phyloP scores from a whole-genome alignment of 92 coral and sea anemone genomes.

The Pocillopora grandis region DNA sequence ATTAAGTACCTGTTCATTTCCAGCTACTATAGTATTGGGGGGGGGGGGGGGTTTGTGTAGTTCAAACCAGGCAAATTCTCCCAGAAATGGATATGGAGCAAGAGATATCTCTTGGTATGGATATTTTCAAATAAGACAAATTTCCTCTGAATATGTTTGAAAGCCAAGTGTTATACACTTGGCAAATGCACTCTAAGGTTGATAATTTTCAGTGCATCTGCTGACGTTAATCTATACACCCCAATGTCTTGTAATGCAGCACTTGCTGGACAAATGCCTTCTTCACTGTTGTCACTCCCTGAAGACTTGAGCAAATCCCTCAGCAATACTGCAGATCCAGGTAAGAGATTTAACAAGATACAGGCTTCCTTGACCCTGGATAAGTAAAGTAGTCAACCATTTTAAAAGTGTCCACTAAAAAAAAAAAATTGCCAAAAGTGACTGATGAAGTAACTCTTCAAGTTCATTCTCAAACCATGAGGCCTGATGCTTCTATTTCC shows the following conservation, averaged over 20 bases:
- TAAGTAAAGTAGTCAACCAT: background rate
- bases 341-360: constrained; percentile 79
- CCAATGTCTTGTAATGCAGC: constrained; percentile 86
- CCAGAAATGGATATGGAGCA: no score
- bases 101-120: background rate
- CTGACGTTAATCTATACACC: constrained; percentile 78
- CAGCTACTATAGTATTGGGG: no score
- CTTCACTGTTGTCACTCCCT: constrained; percentile 32
- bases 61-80: no score
- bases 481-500: no score
- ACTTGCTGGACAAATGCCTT: constrained; percentile 54
- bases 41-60: no score
- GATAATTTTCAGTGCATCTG: constrained; percentile 77
- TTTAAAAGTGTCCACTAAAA: background rate
- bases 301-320: constrained; percentile 73
- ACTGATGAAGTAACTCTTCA: no score
- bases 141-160: background rate
- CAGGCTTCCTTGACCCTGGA: constrained; percentile 90
- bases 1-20: no score
- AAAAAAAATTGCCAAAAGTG: no score
- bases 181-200: constrained; percentile 88
- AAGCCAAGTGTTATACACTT: constrained; percentile 25
- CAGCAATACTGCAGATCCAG: constrained; percentile 93
- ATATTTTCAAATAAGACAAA: background rate
- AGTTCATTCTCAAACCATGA: no score